Base-by-base conservation (phyloP, 23 tunicate genomes). In the Oikopleura vanhoeffeni region DNA sequence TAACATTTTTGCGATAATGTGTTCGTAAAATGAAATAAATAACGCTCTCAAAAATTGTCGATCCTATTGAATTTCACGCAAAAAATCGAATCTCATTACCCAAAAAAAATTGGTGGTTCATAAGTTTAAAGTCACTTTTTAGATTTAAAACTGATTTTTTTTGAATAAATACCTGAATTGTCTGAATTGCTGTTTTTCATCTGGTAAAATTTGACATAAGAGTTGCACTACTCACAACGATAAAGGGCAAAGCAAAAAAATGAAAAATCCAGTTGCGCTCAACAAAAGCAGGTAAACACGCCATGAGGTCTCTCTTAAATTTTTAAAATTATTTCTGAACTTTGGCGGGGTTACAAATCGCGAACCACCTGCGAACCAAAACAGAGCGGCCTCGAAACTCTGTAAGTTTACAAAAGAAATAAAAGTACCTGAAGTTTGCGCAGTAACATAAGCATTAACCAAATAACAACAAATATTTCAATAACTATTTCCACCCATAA, bases 91-190 rank as follows among this genome's bases (percentile, higher is more conserved):
- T n/a, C n/a, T n/a, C n/a, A n/a, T n/a, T n/a, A n/a, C n/a, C n/a
- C n/a, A n/a, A n/a, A n/a, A n/a, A n/a, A n/a, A n/a, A n/a, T n/a
- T n/a, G n/a, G n/a, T n/a, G n/a, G n/a, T n/a, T n/a, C n/a, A n/a
- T n/a, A n/a, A n/a, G n/a, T n/a, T n/a, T n/a, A n/a, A n/a, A n/a
- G n/a, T n/a, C n/a, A n/a, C n/a, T n/a, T n/a, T n/a, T n/a, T n/a
- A n/a, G n/a, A n/a, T n/a, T n/a, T n/a, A n/a, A n/a, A n/a, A n/a
- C n/a, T n/a, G n/a, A n/a, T n/a, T n/a, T n/a, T n/a, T n/a, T n/a
- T n/a, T n/a, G n/a, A 49, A 49, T 8, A 49, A 8, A 49, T 24
- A 71, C 79, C 79, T 71, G 79, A 71, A 71, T 71, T 18, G 79
- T 71, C 38, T n/a, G n/a, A 38, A 71, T 32, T 71, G 27, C 32